Conservation (phyloP, 2,888 invertebrate genomes). For the Maniola hyperantus region DNA sequence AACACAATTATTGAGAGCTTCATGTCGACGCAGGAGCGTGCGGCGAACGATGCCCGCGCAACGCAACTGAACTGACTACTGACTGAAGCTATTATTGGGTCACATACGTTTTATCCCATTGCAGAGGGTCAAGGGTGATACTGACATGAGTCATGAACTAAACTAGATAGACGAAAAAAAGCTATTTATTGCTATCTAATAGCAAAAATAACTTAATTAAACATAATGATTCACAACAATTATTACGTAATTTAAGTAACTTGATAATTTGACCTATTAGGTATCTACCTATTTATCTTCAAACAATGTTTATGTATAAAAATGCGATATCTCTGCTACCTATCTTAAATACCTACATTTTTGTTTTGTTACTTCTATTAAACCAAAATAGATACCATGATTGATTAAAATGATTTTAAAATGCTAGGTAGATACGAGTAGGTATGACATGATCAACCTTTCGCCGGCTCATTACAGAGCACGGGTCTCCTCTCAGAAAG, state of each 20-base stretch:
- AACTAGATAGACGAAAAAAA: too few species aligned
- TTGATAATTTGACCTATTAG: not conserved
- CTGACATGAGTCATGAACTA: slow-evolving; percentile 10
- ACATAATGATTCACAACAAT: too few species aligned
- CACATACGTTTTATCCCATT: slow-evolving; percentile 52
- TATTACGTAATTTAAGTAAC: too few species aligned
- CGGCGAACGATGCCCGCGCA: slow-evolving; percentile 40
- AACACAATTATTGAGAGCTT: slow-evolving; percentile 55
- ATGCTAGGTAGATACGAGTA: too few species aligned
- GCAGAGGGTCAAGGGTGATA: slow-evolving; percentile 17
- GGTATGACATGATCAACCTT: too few species aligned
- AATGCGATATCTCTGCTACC: too few species aligned
- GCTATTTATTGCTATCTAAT: not conserved
- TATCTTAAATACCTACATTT: too few species aligned
- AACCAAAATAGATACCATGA: too few species aligned
- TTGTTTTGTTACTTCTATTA: too few species aligned
- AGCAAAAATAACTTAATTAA: not conserved
- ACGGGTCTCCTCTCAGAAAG: too few species aligned
- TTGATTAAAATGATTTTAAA: too few species aligned
- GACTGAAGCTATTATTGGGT: slow-evolving; percentile 51
- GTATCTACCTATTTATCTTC: not conserved
- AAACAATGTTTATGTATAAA: not conserved
- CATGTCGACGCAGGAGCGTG: slow-evolving; percentile 48
- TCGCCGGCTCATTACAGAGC: too few species aligned
- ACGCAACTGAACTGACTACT: slow-evolving; percentile 39